A percentile compares a stretch with the other conserved stretches of the same genome.
Conservation (phyloP, 2,113 vertebrate species). For the Chauna torquata region DNA sequence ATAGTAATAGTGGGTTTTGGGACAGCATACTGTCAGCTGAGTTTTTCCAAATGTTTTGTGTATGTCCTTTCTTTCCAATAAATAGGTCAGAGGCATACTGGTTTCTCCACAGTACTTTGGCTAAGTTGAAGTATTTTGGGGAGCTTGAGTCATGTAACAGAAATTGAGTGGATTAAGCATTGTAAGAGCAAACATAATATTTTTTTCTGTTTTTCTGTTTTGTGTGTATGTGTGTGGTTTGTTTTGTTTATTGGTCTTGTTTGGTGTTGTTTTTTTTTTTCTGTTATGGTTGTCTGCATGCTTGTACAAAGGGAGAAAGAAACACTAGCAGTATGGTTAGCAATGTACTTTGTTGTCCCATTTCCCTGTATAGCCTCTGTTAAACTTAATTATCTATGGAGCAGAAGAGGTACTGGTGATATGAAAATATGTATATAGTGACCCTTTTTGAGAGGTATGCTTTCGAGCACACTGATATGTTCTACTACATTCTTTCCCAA, state of each 20-base stretch:
- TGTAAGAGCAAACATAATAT: not conserved
- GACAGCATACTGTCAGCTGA: not conserved
- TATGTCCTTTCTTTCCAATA: not conserved
- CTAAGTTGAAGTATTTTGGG: not conserved
- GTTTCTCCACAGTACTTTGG: not conserved
- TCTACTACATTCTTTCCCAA: not conserved
- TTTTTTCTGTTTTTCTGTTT: not conserved
- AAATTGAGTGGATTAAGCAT: not conserved
- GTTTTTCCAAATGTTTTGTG: not conserved
- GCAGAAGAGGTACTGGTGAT: not conserved
- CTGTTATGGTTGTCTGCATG: not conserved
- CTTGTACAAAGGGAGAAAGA: not conserved
- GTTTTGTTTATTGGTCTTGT: no score
- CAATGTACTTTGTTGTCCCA: not conserved
- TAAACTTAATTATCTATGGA: not conserved
- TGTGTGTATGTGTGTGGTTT: no score
- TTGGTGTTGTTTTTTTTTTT: not conserved
- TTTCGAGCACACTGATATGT: not conserved
- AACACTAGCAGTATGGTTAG: not conserved
- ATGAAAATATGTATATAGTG: not conserved
- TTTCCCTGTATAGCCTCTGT: accelerated
- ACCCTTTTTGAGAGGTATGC: not conserved
- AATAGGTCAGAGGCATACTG: not conserved
- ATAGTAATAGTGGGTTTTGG: not conserved
- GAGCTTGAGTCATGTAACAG: not conserved